Conservation (phyloP, 2,113 vertebrate species). For the Xyrauchen texanus region DNA sequence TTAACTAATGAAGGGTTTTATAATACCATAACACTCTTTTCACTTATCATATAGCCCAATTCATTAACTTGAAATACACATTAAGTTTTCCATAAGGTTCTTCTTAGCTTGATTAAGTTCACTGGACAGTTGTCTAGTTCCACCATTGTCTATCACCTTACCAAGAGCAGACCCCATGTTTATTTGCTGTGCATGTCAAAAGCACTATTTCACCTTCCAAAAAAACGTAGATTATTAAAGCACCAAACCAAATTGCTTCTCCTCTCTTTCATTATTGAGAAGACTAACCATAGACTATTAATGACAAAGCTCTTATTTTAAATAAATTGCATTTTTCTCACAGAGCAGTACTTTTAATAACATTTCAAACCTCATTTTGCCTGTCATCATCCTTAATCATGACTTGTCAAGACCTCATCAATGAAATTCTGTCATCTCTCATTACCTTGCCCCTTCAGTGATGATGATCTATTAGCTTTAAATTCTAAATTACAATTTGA, state of each 20-base stretch:
- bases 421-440: background rate
- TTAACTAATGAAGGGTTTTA: background rate
- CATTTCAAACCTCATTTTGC: background rate
- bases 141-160: background rate
- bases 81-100: background rate
- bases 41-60: background rate
- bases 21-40: background rate
- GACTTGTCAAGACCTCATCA: constrained; percentile 35
- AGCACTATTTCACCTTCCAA: background rate
- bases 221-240: background rate
- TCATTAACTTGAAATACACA: background rate
- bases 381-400: background rate
- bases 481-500: background rate
- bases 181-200: constrained; percentile 20
- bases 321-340: background rate
- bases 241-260: background rate
- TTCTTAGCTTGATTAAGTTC: background rate
- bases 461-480: background rate
- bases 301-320: background rate
- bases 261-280: background rate
- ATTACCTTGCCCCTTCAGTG: background rate
- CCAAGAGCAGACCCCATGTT: background rate
- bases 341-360: background rate
- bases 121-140: background rate
- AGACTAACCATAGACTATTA: background rate